Base-by-base conservation (phyloP, 2,888 invertebrate genomes). In the Hirtodrosophila alboralis region DNA sequence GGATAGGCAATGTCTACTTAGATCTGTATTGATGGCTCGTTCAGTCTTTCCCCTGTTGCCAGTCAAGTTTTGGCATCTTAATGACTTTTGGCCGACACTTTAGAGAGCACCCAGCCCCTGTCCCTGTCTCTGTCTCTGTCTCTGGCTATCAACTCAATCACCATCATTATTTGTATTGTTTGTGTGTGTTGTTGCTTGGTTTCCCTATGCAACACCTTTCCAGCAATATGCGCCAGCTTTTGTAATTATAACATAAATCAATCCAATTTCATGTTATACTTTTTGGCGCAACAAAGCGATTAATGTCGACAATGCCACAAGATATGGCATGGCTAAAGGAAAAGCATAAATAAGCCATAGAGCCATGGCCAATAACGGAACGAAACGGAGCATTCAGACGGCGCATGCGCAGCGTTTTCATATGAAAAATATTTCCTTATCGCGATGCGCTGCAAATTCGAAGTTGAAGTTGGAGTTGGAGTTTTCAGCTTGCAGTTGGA, bases 231-330 rank as follows among this genome's bases (percentile, higher is more conserved):
- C 23, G 45, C 30, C 44, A 14, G 56, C 41, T 68, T 69, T 71
- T 76, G 72, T 78, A 81, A 83, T 83, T 84, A 84, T 81, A 78
- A 84, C 84, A 84, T 83, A 84, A 84, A 84, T 83, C 81, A 83
- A 83, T 78, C 81, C 75, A 76, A 75, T 75, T 78, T 78, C 75
- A 69, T 80, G 78, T 81, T 83, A 81, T 76, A 83, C 74, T 78
- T 81, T 77, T 75, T 75, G 80, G 83, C 67, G 68, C 64, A 80
- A 54, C 74, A 51, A 69, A 67, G 76, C 80, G 80, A 80, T 83
- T 80, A 83, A 75, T 78, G 79, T 79, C 83, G 80, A 79, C 83
- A 80, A 83, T 80, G 64, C 64, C 68, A 63, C 65, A 65, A 77
- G 81, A 80, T 80, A 78, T 83, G 80, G 83, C 79, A 80, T 80